Percentiles rank a stretch among this genome's conserved stretches.
Conservation (phyloP, 2,888 invertebrate species). For the Proisotoma minuta region DNA sequence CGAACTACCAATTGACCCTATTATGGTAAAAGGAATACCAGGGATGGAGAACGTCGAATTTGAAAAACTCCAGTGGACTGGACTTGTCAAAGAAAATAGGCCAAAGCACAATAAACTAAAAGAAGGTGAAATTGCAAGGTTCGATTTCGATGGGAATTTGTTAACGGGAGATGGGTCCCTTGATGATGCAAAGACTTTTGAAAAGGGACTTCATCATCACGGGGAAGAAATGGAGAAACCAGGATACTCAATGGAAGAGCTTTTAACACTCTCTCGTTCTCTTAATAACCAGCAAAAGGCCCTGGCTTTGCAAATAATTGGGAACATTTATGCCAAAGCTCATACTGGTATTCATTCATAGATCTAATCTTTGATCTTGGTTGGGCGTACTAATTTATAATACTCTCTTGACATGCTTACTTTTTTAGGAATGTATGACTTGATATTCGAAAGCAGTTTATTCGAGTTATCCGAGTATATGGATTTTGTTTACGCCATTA, state of each 20-base stretch:
- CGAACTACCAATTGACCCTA: conserved; percentile 50
- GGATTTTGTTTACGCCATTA: conserved; percentile 35
- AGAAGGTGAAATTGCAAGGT: conserved; percentile 51
- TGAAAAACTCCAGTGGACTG: conserved; percentile 86
- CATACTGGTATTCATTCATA: conserved; percentile 34
- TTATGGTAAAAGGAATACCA: conserved; percentile 67
- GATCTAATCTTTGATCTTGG: background rate
- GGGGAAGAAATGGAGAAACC: conserved; percentile 86
- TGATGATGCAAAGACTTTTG: conserved; percentile 50
- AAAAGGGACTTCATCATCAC: conserved; percentile 77
- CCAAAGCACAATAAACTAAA: background rate
- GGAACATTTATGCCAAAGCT: conserved; percentile 61
- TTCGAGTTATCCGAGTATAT: conserved; percentile 33
- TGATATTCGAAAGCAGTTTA: conserved; percentile 28
- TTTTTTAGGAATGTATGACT: conserved; percentile 37
- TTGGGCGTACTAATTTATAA: background rate
- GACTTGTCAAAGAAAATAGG: conserved; percentile 53
- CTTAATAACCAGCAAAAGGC: conserved; percentile 77
- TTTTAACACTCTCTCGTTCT: conserved; percentile 68
- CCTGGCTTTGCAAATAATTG: conserved; percentile 71
- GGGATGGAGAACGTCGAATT: conserved; percentile 81
- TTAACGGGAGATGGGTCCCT: background rate
- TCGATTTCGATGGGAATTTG: conserved; percentile 66
- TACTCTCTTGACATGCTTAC: background rate
- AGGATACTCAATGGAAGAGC: conserved; percentile 83